Percentiles rank a stretch among this genome's conserved stretches.
These are phyloP conservation scores for Rutpela maculata DNA, from an alignment of 2,888 invertebrate genomes.

Conservation along the genomic window DNA sequence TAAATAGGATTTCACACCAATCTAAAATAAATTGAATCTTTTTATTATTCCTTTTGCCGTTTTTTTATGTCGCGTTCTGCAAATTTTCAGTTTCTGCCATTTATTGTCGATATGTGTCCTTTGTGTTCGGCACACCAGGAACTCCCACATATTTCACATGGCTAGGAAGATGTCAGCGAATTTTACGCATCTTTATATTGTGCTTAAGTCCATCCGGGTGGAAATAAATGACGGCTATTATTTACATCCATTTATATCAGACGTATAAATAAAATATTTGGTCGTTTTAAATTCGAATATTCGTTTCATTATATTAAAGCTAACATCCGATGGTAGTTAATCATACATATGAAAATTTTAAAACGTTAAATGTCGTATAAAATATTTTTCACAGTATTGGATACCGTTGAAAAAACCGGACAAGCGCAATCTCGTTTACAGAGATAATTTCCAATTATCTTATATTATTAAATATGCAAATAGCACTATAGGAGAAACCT, in stretches of 20 bases:
- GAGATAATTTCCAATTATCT: too few species aligned
- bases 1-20: constrained; percentile 51
- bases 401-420: too few species aligned
- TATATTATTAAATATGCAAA: too few species aligned
- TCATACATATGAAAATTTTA: background rate
- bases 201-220: constrained; percentile 54
- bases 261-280: background rate
- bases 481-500: too few species aligned
- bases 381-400: too few species aligned
- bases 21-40: constrained; percentile 47
- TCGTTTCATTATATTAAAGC: background rate
- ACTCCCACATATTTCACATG: constrained; percentile 36
- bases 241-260: constrained; percentile 9
- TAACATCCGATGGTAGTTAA: background rate
- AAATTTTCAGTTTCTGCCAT: constrained; percentile 52
- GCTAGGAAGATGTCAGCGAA: constrained; percentile 57
- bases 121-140: constrained; percentile 41
- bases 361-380: too few species aligned
- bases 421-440: too few species aligned
- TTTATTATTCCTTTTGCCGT: constrained; percentile 32
- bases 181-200: constrained; percentile 61
- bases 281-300: background rate
- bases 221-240: constrained; percentile 43
- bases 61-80: constrained; percentile 45
- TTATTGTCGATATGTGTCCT: constrained; percentile 51